Percentiles rank a stretch among this genome's conserved stretches.
Evolutionary conservation across 2,113 vertebrate species (phyloP).

Genomic region (Chloroceryle aenea): DNA sequence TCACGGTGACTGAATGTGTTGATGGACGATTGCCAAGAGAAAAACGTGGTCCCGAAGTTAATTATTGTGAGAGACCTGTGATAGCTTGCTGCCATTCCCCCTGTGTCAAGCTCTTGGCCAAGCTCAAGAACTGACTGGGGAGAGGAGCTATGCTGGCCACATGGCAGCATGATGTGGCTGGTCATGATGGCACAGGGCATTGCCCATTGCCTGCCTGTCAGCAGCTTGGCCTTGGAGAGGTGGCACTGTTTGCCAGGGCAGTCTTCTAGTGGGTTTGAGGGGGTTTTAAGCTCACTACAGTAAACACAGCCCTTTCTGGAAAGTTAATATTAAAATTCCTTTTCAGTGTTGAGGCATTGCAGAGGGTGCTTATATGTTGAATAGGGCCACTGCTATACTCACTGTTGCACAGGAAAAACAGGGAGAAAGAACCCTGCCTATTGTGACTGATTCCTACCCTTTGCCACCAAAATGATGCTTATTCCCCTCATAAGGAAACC

Average conservation of each 20-base stretch:
- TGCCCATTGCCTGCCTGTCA: neutral
- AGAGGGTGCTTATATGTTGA: neutral
- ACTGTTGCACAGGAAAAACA: neutral
- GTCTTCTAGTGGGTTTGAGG: neutral
- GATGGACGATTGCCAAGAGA: neutral
- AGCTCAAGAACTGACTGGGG: neutral
- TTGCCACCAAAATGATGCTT: neutral
- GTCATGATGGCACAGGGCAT: fast-evolving
- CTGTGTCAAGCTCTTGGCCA: neutral
- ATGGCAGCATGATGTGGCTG: fast-evolving
- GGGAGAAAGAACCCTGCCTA: neutral
- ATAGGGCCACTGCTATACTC: neutral
- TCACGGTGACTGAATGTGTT: neutral
- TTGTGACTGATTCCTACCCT: neutral
- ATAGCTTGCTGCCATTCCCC: neutral
- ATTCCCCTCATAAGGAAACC: fast-evolving
- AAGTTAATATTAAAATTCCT: neutral
- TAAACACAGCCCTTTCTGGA: neutral
- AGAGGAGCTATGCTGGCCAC: neutral
- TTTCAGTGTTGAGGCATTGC: neutral
- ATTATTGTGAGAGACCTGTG: neutral
- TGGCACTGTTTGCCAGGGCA: neutral
- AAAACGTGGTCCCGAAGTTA: neutral
- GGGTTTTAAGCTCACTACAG: neutral
- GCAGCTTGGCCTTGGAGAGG: neutral